Base-by-base conservation (phyloP, 2,113 vertebrate genomes). In the Hippocampus comes region DNA sequence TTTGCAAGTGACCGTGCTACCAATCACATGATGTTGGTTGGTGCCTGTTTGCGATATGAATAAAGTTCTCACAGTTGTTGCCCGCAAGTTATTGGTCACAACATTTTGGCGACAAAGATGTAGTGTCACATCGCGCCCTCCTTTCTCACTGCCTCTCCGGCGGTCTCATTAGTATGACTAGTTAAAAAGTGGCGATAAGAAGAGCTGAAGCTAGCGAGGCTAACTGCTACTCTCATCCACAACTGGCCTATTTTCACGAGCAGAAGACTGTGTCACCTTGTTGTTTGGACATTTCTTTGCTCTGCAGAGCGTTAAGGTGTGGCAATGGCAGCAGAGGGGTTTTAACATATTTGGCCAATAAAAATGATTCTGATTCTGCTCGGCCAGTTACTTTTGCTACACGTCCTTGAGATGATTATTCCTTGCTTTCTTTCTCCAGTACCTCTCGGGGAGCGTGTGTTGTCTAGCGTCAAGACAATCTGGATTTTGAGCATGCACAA, bases 381-480 rank as follows among this genome's bases (percentile, higher is more conserved):
- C 30, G 10, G 67, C 27, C 53, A 74, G 75, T 70, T 61, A 46
- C 51, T 75, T 61, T 67, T 2, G 2, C 61, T 83, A 34, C 55
- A 30, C 1, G 82, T 87, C 86, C 86, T 86, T 90, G 80, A 79
- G 59, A 56, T 69, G n/a, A 14, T 68, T 80, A 81, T 74, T 66
- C 72, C 53, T 79, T 65, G 11, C 12, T 51, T 61, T 77, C 65
- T 75, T 63, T 78, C 27, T 84, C 77, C 76, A 67, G n/a, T 64
- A 72, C 78, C 74, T 86, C 6, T 63, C 27, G 3, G 25, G 34
- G 4, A 74, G 56, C 72, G 68, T 85, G 81, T 87, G 56, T 78
- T 68, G 80, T 87, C 86, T 84, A 84, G 70, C 78, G 56, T 43
- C 57, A 67, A 57, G 38, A 30, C 70, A 55, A 72, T 67, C 55